Conservation (phyloP, 2,888 invertebrate genomes). For the Spilarctia lutea region DNA sequence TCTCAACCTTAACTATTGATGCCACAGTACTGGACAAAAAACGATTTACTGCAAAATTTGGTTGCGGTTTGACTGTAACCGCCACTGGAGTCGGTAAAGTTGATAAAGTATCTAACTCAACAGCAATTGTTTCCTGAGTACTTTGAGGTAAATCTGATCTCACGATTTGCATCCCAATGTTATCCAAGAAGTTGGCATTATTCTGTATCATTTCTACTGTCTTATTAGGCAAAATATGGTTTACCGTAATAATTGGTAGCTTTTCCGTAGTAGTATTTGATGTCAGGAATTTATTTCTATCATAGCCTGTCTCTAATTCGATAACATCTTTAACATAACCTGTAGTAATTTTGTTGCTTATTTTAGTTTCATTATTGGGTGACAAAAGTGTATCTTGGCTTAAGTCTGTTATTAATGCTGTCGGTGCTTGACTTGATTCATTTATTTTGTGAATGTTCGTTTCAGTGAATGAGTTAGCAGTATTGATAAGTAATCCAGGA, state of each 20-base stretch:
- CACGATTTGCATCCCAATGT: no score
- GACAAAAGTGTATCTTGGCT: conserved; percentile 2
- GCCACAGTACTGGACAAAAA: not conserved
- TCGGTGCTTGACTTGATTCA: not conserved
- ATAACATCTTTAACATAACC: not conserved
- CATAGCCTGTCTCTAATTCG: not conserved
- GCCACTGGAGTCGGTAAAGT: not conserved
- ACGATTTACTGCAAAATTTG: not conserved
- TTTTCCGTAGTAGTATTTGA: not conserved
- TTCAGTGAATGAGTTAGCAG: not conserved
- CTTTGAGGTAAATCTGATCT: not conserved
- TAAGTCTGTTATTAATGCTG: not conserved
- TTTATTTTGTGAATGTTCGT: not conserved
- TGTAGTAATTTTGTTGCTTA: not conserved
- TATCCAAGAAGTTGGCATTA: no score
- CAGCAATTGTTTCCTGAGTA: not conserved
- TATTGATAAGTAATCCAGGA: not conserved
- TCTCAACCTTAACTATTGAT: not conserved
- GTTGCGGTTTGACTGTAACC: not conserved
- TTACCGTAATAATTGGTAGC: not conserved
- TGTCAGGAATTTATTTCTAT: not conserved
- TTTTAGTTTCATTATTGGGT: not conserved
- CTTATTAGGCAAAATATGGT: no score
- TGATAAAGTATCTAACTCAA: not conserved
- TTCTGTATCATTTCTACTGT: no score